A percentile compares a stretch with the other conserved stretches of the same genome.
phyloP scores from a whole-genome alignment of 2,888 invertebrate genomes.

The Nesidiocoris tenuis region DNA sequence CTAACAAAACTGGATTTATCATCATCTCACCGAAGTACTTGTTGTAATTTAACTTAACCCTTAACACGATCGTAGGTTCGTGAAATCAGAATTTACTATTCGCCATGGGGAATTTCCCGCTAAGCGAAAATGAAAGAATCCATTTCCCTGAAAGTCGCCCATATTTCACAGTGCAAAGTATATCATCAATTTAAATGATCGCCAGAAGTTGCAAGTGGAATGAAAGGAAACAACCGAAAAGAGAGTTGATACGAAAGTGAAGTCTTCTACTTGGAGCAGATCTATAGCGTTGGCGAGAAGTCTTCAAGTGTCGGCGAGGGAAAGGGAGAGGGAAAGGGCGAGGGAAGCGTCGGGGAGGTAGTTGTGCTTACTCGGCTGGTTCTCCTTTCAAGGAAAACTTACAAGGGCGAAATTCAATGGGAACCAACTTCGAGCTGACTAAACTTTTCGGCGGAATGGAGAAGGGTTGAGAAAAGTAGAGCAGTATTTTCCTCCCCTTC shows the following conservation, averaged over 20 bases:
- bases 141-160: not conserved
- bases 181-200: not conserved
- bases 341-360: not conserved
- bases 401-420: slow-evolving; percentile 22
- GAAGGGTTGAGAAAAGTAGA: not conserved
- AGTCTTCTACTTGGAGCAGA: not conserved
- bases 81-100: too few relatives aligned
- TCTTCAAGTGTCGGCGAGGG: not conserved
- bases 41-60: too few relatives aligned
- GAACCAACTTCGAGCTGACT: slow-evolving; percentile 21
- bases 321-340: not conserved
- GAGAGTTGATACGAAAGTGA: not conserved
- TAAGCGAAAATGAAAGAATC: too few relatives aligned
- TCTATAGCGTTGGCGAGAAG: not conserved
- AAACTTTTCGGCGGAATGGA: slow-evolving; percentile 6
- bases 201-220: not conserved
- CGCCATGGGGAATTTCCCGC: too few relatives aligned
- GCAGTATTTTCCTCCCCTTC: not conserved
- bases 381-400: slow-evolving; percentile 16
- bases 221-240: not conserved
- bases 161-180: not conserved
- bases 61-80: too few relatives aligned
- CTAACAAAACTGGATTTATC: too few relatives aligned
- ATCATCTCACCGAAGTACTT: too few relatives aligned
- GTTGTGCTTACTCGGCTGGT: slow-evolving; percentile 21